Percentiles rank a stretch among this genome's conserved stretches.
These are phyloP conservation scores for Cygnus buccinator DNA, from an alignment of 2,113 vertebrate species.

Conservation along the genomic window DNA sequence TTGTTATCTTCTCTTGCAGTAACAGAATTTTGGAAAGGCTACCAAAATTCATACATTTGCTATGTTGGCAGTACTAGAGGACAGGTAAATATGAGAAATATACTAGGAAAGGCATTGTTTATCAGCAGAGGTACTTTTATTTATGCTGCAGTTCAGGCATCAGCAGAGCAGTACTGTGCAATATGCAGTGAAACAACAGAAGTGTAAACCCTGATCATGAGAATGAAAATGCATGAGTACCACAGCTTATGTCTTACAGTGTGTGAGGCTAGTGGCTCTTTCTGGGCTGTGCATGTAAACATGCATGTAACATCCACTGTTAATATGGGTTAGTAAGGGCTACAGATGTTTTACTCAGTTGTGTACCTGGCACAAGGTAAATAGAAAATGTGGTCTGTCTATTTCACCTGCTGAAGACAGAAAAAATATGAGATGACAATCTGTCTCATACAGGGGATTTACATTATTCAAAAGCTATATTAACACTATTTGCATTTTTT, in stretches of 20 bases:
- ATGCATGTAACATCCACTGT: neutral
- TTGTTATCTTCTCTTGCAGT: neutral
- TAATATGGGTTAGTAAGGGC: neutral
- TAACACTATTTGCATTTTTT: constrained; percentile 7
- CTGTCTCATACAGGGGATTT: neutral
- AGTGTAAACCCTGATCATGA: neutral
- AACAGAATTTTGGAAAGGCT: neutral
- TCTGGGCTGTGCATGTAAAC: neutral
- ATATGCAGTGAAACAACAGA: neutral
- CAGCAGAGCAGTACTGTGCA: neutral
- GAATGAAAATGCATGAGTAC: neutral
- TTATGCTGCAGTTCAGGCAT: neutral
- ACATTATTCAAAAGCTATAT: neutral
- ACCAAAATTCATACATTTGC: neutral
- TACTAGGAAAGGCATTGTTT: neutral
- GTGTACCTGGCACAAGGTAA: neutral
- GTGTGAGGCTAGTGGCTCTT: neutral
- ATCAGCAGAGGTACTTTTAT: neutral
- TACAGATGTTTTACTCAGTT: neutral
- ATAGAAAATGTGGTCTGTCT: neutral
- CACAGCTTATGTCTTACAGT: neutral
- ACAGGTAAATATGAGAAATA: neutral
- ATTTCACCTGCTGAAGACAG: neutral
- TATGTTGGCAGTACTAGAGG: neutral
- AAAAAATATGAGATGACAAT: neutral